Conservation (phyloP, 2,888 invertebrate species). For the Caenorhabditis becei region DNA sequence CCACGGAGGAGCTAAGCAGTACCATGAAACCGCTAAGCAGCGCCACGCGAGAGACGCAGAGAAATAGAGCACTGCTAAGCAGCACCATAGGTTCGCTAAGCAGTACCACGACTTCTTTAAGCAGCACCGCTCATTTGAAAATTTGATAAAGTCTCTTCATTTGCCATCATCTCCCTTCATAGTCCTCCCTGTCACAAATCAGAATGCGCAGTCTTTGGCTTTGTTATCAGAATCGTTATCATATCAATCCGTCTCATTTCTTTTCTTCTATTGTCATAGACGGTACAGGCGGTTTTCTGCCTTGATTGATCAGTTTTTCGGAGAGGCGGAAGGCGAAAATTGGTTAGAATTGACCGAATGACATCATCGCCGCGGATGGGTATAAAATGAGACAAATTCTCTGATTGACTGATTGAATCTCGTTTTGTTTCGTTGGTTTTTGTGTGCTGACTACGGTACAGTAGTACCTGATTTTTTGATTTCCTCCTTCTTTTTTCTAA, state of each 20-base stretch:
- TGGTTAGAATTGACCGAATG: conserved; percentile 5
- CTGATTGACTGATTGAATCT: not conserved
- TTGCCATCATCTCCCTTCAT: not conserved
- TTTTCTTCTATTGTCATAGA: not conserved
- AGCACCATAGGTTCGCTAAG: too few species aligned
- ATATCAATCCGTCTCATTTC: not conserved
- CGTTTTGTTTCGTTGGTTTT: conserved; percentile 27
- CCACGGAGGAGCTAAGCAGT: too few species aligned
- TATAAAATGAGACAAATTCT: conserved; percentile 27
- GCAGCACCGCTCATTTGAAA: too few species aligned
- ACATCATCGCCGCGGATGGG: conserved; percentile 12
- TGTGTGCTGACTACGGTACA: conserved; percentile 9
- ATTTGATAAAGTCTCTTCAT: too few species aligned
- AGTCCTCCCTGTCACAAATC: conserved; percentile 7
- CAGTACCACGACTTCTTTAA: too few species aligned
- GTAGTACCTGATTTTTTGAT: not conserved
- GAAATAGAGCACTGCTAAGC: too few species aligned
- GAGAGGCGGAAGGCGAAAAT: not conserved
- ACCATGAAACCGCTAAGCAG: too few species aligned
- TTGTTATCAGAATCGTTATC: not conserved
- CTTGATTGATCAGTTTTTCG: conserved; percentile 9
- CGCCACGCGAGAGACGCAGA: too few species aligned
- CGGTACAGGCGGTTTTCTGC: conserved; percentile 5
- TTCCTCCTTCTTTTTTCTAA: not conserved
- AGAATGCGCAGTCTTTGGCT: conserved; percentile 19